Base-by-base conservation (phyloP, 2,113 vertebrate genomes). In the Plotosus lineatus region DNA sequence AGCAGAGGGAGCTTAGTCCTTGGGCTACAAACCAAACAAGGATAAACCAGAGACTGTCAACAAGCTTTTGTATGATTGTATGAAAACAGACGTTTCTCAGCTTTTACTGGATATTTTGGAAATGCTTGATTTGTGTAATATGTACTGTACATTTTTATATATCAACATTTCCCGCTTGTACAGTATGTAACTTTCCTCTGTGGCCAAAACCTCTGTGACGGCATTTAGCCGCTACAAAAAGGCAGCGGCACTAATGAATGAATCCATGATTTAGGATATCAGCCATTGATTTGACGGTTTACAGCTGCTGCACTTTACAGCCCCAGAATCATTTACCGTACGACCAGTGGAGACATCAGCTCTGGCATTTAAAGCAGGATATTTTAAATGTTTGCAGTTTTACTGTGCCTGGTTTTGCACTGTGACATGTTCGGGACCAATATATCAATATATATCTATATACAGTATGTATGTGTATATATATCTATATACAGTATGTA, bases 191-290 rank as follows among this genome's bases (percentile, higher is more conserved):
- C 84, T 84, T 68, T 83, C 84, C 75, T 75, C 50, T 55, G 58
- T 76, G 81, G 83, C n/a, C 46, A 55, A 85, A 85, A 89, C 85
- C 86, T 90, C 88, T 89, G 76, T 50, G 63, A 86, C 50, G 36
- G 79, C 79, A 83, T 76, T 79, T 63, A 83, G 78, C 75, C 71
- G 81, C 82, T 84, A 82, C 69, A 88, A 88, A 89, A 83, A 85
- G 77, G 65, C 65, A 83, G 85, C 82, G 68, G 50, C 65, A 86
- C 87, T 89, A 90, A 91, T 88, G 85, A 89, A 87, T 80, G 86
- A 88, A 90, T 87, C 86, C 84, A 79, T 90, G 83, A 89, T 89
- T 91, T 88, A 92, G 91, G 91, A 93, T 87, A 85, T 69, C 90
- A 94, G 91, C 92, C 90, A 92, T 92, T 61, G 72, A 86, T 76